These are phyloP conservation scores for Pangasius sanitwongsei DNA, from an alignment of 2,797 vertebrate species.

Conservation along the genomic window DNA sequence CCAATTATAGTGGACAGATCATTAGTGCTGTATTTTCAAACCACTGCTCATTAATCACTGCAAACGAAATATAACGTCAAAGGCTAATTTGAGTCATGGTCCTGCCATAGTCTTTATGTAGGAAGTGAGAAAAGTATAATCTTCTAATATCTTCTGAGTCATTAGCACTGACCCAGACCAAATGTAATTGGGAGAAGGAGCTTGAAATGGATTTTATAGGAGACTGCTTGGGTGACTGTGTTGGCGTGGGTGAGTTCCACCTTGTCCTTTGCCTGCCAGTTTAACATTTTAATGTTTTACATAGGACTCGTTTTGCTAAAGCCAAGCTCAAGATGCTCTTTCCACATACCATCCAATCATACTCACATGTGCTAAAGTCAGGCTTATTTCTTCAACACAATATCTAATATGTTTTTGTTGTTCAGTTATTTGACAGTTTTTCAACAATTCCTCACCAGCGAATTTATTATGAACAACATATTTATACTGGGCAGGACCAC, in stretches of 20 bases:
- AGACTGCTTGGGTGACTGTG: background rate
- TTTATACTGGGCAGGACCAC: background rate
- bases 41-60: conserved; percentile 49
- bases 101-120: conserved; percentile 17
- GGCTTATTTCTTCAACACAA: background rate
- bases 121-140: conserved; percentile 31
- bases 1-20: conserved; percentile 56
- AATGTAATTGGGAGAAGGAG: conserved; percentile 26
- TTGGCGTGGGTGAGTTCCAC: background rate
- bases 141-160: conserved; percentile 39
- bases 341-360: background rate
- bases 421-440: background rate
- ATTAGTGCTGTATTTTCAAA: conserved; percentile 54
- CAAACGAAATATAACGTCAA: conserved; percentile 52
- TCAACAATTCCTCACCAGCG: background rate
- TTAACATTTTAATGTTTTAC: background rate
- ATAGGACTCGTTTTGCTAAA: background rate
- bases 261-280: background rate
- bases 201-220: conserved; percentile 29
- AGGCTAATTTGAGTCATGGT: conserved; percentile 47
- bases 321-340: background rate
- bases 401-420: background rate
- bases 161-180: conserved; percentile 25
- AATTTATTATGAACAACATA: background rate
- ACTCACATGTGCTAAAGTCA: background rate